Percentiles rank a stretch among this genome's conserved stretches.
Evolutionary conservation across 2,888 invertebrate genomes (phyloP).

Genomic region (Pachycephus smyrnensis): DNA sequence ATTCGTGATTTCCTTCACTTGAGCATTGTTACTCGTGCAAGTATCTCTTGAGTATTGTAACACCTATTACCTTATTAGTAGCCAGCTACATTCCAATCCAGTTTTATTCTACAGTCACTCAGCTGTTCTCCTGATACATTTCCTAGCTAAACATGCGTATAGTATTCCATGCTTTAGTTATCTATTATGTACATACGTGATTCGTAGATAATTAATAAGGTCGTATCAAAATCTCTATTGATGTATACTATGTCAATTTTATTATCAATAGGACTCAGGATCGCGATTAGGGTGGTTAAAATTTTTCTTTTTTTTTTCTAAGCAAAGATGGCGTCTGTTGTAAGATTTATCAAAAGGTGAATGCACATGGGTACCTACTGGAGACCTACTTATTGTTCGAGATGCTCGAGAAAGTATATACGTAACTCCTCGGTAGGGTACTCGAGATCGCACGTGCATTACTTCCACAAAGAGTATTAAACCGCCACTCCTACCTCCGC

Average conservation of each 20-base stretch:
- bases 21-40: not conserved
- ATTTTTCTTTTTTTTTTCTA: not conserved
- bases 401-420: not conserved
- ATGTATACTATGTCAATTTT: not conserved
- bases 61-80: not conserved
- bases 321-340: not conserved
- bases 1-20: not conserved
- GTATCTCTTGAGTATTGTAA: not conserved
- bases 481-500: constrained; percentile 34
- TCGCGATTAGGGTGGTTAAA: not conserved
- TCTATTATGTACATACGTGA: not conserved
- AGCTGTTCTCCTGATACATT: not conserved
- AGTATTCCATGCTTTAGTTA: not conserved
- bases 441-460: constrained; percentile 43
- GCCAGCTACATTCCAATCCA: not conserved
- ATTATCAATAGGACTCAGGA: not conserved
- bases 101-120: not conserved
- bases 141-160: not conserved
- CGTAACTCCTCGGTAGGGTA: constrained; percentile 19
- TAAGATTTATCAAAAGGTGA: not conserved
- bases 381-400: not conserved
- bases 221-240: not conserved
- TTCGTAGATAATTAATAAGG: not conserved
- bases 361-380: not conserved
- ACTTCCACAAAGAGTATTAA: constrained; percentile 45